These are phyloP conservation scores for Diplodus sargus DNA, from an alignment of 2,797 vertebrate genomes.

Conservation along the genomic window DNA sequence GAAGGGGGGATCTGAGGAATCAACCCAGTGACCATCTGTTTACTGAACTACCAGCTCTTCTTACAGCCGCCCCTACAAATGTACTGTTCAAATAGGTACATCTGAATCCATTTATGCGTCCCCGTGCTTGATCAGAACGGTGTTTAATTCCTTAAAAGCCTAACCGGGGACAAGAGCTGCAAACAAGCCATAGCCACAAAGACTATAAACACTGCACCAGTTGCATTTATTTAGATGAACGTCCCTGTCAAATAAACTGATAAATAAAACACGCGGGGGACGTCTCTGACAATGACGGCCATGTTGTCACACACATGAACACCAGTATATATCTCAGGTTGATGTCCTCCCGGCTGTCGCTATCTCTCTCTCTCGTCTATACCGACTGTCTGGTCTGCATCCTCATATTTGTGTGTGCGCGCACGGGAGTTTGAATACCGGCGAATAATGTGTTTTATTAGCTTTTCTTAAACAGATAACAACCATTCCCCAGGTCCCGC, in stretches of 20 bases:
- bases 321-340: not conserved
- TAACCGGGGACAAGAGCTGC: too few relatives aligned
- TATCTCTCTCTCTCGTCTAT: slow-evolving; percentile 8
- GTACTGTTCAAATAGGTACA: not conserved
- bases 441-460: slow-evolving; percentile 58
- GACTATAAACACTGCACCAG: too few relatives aligned
- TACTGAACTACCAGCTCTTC: too few relatives aligned
- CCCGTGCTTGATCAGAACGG: not conserved
- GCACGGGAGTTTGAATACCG: slow-evolving; percentile 36
- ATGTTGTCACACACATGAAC: slow-evolving; percentile 19
- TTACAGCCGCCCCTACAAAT: too few relatives aligned
- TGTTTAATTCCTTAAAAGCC: too few relatives aligned
- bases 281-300: slow-evolving; percentile 11
- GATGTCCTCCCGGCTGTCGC: slow-evolving; percentile 12
- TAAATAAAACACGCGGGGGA: not conserved
- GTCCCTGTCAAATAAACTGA: too few relatives aligned
- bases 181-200: too few relatives aligned
- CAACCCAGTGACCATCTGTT: too few relatives aligned
- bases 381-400: slow-evolving; percentile 11
- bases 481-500: slow-evolving; percentile 55
- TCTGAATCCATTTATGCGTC: not conserved
- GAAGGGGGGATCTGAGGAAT: too few relatives aligned
- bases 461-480: slow-evolving; percentile 61
- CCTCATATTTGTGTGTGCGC: not conserved
- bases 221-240: too few relatives aligned